Percentiles rank a stretch among this genome's conserved stretches.
Evolutionary conservation across 2,888 invertebrate species (phyloP).

Genomic region (Dilophus febrilis): DNA sequence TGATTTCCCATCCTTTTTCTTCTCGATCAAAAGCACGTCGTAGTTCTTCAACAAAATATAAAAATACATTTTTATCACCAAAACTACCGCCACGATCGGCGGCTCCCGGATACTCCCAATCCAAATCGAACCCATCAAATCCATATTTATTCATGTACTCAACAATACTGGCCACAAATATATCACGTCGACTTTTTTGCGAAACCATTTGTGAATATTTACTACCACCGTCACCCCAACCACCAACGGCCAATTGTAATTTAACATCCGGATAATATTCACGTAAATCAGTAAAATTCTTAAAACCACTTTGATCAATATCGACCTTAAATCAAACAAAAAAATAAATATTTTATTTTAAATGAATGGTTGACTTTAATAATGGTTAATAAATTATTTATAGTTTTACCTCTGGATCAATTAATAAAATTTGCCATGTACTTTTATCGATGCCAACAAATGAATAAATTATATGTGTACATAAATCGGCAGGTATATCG

Average conservation of each 20-base stretch:
- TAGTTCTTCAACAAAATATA: conserved; percentile 67
- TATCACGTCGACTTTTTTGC: conserved; percentile 44
- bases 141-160: conserved; percentile 57
- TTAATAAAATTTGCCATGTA: conserved; percentile 56
- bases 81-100: conserved; percentile 71
- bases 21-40: conserved; percentile 58
- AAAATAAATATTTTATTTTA: too few species aligned
- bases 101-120: conserved; percentile 86
- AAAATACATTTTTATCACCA: conserved; percentile 67
- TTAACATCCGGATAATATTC: conserved; percentile 54
- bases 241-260: conserved; percentile 68
- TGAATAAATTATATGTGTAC: conserved; percentile 77
- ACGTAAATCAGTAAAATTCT: conserved; percentile 58
- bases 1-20: conserved; percentile 67
- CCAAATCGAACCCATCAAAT: conserved; percentile 75
- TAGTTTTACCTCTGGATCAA: conserved; percentile 69
- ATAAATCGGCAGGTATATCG: conserved; percentile 64
- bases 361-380: too few species aligned
- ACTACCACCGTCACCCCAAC: conserved; percentile 79
- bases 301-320: conserved; percentile 55
- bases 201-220: conserved; percentile 74
- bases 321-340: conserved; percentile 45
- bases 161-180: conserved; percentile 59
- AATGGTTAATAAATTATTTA: too few species aligned
- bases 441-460: conserved; percentile 73